Base-by-base conservation (phyloP, 2,888 invertebrate genomes). In the Sialis lutaria region DNA sequence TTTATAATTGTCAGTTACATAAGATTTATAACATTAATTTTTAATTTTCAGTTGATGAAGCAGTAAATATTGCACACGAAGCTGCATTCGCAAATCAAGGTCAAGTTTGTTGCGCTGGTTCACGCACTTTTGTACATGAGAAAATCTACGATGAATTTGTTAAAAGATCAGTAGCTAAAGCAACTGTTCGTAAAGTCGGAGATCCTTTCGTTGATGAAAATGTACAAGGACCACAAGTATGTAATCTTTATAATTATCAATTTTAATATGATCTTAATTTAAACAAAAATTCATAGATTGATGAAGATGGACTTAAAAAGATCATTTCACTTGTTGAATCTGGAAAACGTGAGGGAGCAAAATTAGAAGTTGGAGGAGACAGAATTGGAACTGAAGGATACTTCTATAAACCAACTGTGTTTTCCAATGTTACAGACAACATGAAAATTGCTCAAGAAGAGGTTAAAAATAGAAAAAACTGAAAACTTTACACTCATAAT, bases 71-170 rank as follows among this genome's bases (percentile, higher is more conserved):
- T 5, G 77, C 89, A 0, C 92, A 93, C 59, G 77, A 79, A 56
- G 92, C 82, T 2, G 71, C 92, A 5, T 92, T 93, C 72, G 87
- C 85, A 62, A 95, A 96, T 60, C 88, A 89, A 81, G 91, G 92
- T 1, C 91, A 92, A 66, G 88, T 89, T 57, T 95, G 95, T 61
- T 87, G 88, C 57, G 93, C 93, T 5, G 93, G 90, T 1, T 85
- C 91, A 0, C 77, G 95, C 46, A 90, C 90, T 0, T 95, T 82
- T 63, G 83, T 96, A 2, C 82, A 95, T 57, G 87, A 85, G 53
- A 77, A 75, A 47, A 87, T 93, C 57, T 95, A 95, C 64, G 91
- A 95, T 60, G 81, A 91, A 63, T 95, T 95, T 62, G 90, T 95
- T 5, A 79, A 80, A 60, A 60, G 74, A 55, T 79, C 82, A 37